These are phyloP conservation scores for Dromococcyx pavoninus DNA, from an alignment of 2,797 vertebrate species.

Conservation along the genomic window DNA sequence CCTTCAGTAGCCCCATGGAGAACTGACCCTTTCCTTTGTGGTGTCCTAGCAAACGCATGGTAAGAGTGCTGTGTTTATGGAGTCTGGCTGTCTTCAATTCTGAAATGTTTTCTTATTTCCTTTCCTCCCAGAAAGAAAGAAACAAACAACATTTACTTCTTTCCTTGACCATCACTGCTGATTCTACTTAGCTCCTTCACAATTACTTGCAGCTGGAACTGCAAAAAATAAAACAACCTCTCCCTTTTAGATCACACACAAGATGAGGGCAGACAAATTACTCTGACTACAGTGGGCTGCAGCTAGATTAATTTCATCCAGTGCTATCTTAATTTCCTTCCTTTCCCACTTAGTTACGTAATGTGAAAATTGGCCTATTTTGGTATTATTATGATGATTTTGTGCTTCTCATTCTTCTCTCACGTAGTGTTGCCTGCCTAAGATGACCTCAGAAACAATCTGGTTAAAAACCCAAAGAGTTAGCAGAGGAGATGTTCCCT, in stretches of 20 bases:
- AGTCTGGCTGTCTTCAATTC: neutral
- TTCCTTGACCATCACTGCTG: slow-evolving; percentile 45
- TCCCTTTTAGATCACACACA: slow-evolving; percentile 87
- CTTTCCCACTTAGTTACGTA: slow-evolving; percentile 87
- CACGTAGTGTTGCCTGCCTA: slow-evolving; percentile 52
- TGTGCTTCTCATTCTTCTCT: slow-evolving; percentile 62
- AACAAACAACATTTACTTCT: slow-evolving; percentile 27
- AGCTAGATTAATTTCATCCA: slow-evolving; percentile 91
- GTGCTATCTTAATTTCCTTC: slow-evolving; percentile 89
- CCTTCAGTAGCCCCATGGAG: neutral
- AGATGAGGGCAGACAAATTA: slow-evolving; percentile 93
- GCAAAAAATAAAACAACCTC: slow-evolving; percentile 74
- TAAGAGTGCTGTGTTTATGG: neutral
- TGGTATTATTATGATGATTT: slow-evolving; percentile 62
- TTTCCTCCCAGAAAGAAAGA: slow-evolving; percentile 46
- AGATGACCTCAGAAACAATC: slow-evolving; percentile 59
- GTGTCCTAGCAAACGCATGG: neutral
- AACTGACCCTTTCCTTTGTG: neutral
- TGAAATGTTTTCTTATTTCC: neutral
- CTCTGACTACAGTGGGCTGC: slow-evolving; percentile 84
- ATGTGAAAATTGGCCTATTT: slow-evolving; percentile 89
- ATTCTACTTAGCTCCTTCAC: slow-evolving; percentile 75
- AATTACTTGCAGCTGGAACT: slow-evolving; percentile 92
- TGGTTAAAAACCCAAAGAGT: neutral
- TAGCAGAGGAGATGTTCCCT: neutral